A percentile compares a stretch with the other conserved stretches of the same genome.
Evolutionary conservation across 2,888 invertebrate genomes (phyloP).

Genomic region (Melinaea menophilus): DNA sequence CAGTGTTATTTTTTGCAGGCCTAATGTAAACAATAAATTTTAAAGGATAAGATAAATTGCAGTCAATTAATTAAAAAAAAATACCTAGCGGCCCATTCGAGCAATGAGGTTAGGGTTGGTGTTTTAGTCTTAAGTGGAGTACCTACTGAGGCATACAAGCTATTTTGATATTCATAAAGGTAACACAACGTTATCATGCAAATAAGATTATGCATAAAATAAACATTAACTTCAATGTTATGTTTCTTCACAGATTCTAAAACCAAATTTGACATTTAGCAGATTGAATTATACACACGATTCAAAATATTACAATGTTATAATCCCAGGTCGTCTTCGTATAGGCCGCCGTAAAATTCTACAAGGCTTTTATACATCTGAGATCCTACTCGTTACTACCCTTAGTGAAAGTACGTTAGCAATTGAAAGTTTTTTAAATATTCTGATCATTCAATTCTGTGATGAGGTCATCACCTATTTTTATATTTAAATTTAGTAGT

Average conservation of each 20-base stretch:
- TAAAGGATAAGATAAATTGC: too few species aligned
- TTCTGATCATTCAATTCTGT: not conserved
- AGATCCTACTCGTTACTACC: slow-evolving; percentile 21
- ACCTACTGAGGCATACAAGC: too few species aligned
- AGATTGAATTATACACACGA: slow-evolving; percentile 8
- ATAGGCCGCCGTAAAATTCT: slow-evolving; percentile 28
- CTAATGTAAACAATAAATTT: too few species aligned
- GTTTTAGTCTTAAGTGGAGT: too few species aligned
- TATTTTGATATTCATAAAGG: not conserved
- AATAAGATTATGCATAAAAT: not conserved
- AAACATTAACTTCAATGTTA: not conserved
- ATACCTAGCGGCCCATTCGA: too few species aligned
- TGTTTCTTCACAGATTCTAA: slow-evolving; percentile 2
- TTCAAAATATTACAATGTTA: slow-evolving; percentile 27
- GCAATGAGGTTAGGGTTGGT: too few species aligned
- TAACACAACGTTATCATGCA: not conserved
- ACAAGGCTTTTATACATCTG: slow-evolving; percentile 21
- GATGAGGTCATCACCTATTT: not conserved
- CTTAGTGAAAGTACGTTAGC: not conserved
- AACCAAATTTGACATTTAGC: slow-evolving; percentile 3
- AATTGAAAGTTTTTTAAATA: not conserved
- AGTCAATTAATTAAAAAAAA: too few species aligned
- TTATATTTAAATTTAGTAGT: not conserved
- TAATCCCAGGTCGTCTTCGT: slow-evolving; percentile 23
- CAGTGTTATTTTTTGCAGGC: too few species aligned